Conservation (phyloP, 2,888 invertebrate genomes). For the Microplitis manilae region DNA sequence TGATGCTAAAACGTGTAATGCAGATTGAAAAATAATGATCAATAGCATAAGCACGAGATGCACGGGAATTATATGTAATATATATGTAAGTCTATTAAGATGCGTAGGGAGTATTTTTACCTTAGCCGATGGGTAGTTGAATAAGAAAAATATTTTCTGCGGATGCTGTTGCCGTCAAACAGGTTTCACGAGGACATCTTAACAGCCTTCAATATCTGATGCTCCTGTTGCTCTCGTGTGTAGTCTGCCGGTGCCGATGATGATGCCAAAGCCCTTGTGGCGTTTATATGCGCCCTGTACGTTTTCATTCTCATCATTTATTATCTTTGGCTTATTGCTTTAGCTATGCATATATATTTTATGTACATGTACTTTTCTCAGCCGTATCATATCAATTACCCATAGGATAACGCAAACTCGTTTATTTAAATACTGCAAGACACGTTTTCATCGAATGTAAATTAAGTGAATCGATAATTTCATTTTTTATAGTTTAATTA, state of each 20-base stretch:
- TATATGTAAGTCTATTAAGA: constrained; percentile 26
- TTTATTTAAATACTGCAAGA: neutral
- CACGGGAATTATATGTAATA: constrained; percentile 24
- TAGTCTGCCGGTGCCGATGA: constrained; percentile 1
- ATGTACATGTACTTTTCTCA: constrained; percentile 20
- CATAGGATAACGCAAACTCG: neutral
- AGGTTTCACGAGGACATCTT: constrained; percentile 55
- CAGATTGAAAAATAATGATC: constrained; percentile 16
- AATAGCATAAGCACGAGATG: constrained; percentile 18
- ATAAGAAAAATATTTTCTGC: constrained; percentile 42
- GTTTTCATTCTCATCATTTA: constrained; percentile 29
- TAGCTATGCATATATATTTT: constrained; percentile 17
- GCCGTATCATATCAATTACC: constrained; percentile 7
- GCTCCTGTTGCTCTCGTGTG: constrained; percentile 1
- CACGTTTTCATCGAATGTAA: constrained; percentile 13
- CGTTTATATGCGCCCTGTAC: constrained; percentile 21
- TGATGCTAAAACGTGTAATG: constrained; percentile 1
- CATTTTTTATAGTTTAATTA: constrained; percentile 10
- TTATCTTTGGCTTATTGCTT: constrained; percentile 20
- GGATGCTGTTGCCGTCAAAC: constrained; percentile 63
- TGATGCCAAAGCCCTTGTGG: constrained; percentile 20
- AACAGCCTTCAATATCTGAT: constrained; percentile 40
- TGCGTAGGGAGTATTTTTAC: constrained; percentile 38
- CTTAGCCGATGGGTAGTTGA: constrained; percentile 24
- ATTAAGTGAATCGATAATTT: constrained; percentile 5